Evolutionary conservation across 2,113 vertebrate species (phyloP).

Genomic region (Galbula dea): DNA sequence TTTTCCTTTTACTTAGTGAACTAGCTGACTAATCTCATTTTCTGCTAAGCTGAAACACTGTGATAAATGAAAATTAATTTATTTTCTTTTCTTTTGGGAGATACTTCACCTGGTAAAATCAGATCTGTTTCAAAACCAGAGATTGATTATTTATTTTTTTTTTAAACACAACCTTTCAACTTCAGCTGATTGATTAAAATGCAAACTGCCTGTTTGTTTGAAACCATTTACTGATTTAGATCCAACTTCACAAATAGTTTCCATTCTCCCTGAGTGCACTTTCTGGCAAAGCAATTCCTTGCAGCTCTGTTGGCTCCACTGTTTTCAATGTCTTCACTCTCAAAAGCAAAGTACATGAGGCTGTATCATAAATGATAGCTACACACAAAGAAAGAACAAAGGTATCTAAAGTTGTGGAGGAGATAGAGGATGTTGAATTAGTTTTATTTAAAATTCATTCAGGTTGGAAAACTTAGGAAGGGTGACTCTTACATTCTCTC

Average conservation of each 20-base stretch:
- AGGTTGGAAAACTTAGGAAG: not conserved
- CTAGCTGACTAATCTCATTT: not conserved
- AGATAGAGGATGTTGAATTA: not conserved
- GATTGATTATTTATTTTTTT: not conserved
- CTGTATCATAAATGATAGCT: not conserved
- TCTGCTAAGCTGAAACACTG: not conserved
- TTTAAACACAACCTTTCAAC: not conserved
- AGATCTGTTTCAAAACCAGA: not conserved
- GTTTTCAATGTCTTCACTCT: not conserved
- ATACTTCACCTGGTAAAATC: not conserved
- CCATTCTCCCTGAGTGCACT: not conserved
- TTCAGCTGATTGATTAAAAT: conserved; percentile 2
- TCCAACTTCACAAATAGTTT: conserved; percentile 39
- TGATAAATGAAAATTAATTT: not conserved
- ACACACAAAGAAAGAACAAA: not conserved
- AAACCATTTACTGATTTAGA: conserved; percentile 4
- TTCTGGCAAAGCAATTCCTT: conserved; percentile 21
- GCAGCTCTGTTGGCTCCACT: not conserved
- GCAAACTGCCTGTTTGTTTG: not conserved
- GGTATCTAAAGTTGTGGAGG: not conserved
- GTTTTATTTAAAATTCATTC: not conserved
- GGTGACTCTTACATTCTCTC: not conserved
- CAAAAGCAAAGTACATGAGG: not conserved
- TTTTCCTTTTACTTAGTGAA: not conserved
- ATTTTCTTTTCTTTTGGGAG: not conserved